These are phyloP conservation scores for Halcyon badia DNA, from an alignment of 2,797 vertebrate genomes.

Conservation along the genomic window DNA sequence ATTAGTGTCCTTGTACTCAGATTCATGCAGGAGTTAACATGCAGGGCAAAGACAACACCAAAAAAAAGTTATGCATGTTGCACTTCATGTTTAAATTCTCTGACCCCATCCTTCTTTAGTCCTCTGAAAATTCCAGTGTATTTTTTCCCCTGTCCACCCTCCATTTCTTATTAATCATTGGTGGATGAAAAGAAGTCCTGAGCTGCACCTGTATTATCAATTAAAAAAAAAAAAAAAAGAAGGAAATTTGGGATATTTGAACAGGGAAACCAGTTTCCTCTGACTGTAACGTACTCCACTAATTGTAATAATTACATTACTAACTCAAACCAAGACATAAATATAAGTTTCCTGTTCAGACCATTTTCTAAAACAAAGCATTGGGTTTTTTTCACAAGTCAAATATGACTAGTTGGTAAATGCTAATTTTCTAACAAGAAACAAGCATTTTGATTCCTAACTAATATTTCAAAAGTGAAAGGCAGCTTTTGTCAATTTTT, in stretches of 20 bases:
- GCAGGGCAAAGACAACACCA: not conserved
- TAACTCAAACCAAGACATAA: not conserved
- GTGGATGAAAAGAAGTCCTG: not conserved
- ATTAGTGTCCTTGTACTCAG: not conserved
- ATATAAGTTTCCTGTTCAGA: not conserved
- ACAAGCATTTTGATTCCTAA: not conserved
- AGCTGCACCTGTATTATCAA: not conserved
- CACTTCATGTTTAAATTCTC: not conserved
- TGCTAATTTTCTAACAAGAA: not conserved
- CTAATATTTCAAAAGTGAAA: not conserved
- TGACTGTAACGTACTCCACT: not conserved
- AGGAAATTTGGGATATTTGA: no score
- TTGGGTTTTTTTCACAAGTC: not conserved
- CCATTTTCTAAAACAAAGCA: not conserved
- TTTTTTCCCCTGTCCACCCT: not conserved
- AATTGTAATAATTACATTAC: not conserved
- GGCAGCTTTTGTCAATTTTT: not conserved
- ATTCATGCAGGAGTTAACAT: not conserved
- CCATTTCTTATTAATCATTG: not conserved
- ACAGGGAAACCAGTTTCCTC: not conserved
- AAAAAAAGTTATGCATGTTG: not conserved
- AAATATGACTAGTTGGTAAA: not conserved
- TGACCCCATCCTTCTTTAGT: not conserved
- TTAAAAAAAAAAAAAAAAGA: not conserved
- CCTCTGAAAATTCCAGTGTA: not conserved